Percentiles rank a stretch among this genome's conserved stretches.
phyloP scores from a whole-genome alignment of 2,888 invertebrate genomes.

The Prionchulus punctatus region DNA sequence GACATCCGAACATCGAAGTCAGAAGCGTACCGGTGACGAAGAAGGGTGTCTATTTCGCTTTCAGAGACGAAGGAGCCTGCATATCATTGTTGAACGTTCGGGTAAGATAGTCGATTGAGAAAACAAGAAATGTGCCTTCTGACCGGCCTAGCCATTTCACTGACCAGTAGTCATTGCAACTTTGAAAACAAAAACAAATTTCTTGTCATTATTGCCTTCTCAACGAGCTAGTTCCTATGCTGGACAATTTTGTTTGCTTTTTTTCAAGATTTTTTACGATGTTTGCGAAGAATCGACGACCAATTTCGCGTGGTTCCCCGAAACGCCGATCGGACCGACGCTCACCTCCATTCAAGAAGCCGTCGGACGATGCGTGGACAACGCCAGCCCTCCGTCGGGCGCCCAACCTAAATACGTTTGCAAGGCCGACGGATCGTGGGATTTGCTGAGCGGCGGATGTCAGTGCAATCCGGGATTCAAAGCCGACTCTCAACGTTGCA shows the following conservation, averaged over 20 bases:
- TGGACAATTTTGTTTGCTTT: neutral
- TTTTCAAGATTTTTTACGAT: slow-evolving; percentile 61
- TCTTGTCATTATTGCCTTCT: neutral
- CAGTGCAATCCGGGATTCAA: slow-evolving; percentile 73
- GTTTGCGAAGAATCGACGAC: slow-evolving; percentile 82
- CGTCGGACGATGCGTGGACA: slow-evolving; percentile 73
- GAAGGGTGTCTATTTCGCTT: slow-evolving; percentile 90
- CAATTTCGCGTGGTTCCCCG: slow-evolving; percentile 79
- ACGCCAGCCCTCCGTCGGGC: slow-evolving; percentile 54
- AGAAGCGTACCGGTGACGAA: slow-evolving; percentile 59
- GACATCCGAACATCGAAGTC: slow-evolving; percentile 27
- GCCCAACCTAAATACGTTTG: slow-evolving; percentile 42
- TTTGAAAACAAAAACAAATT: too few relatives aligned
- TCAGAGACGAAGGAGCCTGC: slow-evolving; percentile 92
- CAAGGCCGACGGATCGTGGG: slow-evolving; percentile 89
- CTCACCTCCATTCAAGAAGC: slow-evolving; percentile 77
- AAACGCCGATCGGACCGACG: slow-evolving; percentile 79
- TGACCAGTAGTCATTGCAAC: too few relatives aligned
- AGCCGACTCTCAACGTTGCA: too few relatives aligned
- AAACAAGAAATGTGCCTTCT: neutral
- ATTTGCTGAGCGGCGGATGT: slow-evolving; percentile 73
- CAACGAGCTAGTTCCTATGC: neutral
- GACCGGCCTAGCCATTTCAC: neutral
- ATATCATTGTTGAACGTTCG: slow-evolving; percentile 83
- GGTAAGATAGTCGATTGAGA: too few relatives aligned